Conservation (phyloP, 2,113 vertebrate genomes). For the pig (Sus scrofa) region DNA sequence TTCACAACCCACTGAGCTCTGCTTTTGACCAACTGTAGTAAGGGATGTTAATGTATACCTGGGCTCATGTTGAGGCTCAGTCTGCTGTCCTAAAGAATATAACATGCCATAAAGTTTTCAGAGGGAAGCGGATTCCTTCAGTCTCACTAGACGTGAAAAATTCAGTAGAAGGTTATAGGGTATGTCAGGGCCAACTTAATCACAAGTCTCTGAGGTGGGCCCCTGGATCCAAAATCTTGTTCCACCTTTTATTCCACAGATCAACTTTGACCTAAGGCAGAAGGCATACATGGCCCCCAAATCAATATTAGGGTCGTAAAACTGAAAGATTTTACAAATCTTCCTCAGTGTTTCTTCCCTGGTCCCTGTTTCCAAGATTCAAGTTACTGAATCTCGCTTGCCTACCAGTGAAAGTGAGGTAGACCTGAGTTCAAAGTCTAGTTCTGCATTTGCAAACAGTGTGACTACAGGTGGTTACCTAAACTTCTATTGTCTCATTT, state of each 20-base stretch:
- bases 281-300: background rate
- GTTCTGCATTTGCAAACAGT: background rate
- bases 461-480: background rate
- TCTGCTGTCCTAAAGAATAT: background rate
- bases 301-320: background rate
- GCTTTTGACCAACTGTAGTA: background rate
- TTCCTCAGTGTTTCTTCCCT: background rate
- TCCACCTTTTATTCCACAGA: background rate
- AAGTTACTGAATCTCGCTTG: background rate
- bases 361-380: background rate
- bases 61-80: background rate
- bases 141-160: background rate
- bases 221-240: background rate
- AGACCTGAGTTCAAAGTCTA: background rate
- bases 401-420: background rate
- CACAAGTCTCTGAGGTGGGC: background rate
- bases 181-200: fast-evolving
- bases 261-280: background rate
- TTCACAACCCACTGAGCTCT: background rate
- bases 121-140: background rate
- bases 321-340: background rate
- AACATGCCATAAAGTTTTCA: background rate
- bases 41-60: background rate
- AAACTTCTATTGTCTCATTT: background rate
- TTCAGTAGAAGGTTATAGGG: background rate